Base-by-base conservation (phyloP, 1,140 invertebrate genomes). In the Drosophila tristis region DNA sequence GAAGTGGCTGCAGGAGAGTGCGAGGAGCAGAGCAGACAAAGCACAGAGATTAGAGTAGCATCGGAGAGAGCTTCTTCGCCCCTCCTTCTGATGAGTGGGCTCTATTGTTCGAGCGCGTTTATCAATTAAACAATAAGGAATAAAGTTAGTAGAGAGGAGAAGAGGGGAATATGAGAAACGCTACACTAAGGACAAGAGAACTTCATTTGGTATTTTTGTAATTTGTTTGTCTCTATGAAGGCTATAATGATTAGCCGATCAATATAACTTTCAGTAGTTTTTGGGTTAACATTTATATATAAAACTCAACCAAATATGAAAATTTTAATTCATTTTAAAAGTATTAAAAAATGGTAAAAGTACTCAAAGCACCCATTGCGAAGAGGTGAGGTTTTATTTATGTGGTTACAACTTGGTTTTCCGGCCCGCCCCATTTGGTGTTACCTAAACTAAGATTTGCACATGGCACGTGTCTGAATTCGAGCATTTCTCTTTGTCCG, bases 81-180 rank as follows among this genome's bases (percentile, higher is more conserved):
- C 59, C 72, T 67, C 9, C 51, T 20, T 9, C 23, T 29, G 51
- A 44, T 87, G 75, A 89, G 82, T 89, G 78, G 66, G 61, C 65
- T 74, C 43, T 71, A 78, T 87, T 87, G 82, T 87, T 82, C 57
- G 51, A 45, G 64, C 44, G 74, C 78, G 70, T 82, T 86, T 89
- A 87, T 87, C 82, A 86, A 87, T 86, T 87, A 2, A 89, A 76
- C 53, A 39, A 70, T 71, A 72, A 67, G 39, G 58, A 61, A 70
- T 55, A 71, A 60, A 57, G 50, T 53, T 47, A 68, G 57, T 51
- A 58, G 50, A 47, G 43, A 20, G 25, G 42, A 42, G 7, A 20
- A 43, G 26, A 39, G 42, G 29, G 8, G 35, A 42, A 39, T 15
- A 23, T 7, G 29, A 31, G 13, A 13, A 57, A 39, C 11, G 35